phyloP scores from a whole-genome alignment of 2,113 vertebrate genomes.

The Barnardius zonarius region DNA sequence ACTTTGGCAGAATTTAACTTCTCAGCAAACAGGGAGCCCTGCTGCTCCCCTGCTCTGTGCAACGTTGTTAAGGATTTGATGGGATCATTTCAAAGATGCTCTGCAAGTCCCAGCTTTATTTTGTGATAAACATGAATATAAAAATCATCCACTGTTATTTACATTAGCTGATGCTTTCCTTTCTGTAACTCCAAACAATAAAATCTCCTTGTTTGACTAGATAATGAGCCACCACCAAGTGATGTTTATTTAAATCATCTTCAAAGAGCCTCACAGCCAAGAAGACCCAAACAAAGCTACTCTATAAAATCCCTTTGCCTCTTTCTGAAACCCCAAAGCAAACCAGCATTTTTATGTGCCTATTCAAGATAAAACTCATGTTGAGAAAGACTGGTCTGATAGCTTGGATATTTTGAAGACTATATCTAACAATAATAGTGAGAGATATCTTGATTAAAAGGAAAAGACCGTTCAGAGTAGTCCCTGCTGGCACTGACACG shows the following conservation, averaged over 20 bases:
- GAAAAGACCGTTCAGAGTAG: background rate
- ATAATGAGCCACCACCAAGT: slow-evolving; percentile 34
- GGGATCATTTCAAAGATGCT: background rate
- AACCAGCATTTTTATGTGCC: background rate
- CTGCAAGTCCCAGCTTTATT: background rate
- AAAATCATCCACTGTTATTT: background rate
- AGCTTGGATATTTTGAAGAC: background rate
- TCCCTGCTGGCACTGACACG: background rate
- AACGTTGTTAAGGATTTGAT: background rate
- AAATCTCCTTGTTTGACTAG: slow-evolving; percentile 1
- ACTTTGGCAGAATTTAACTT: background rate
- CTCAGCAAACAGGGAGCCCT: background rate
- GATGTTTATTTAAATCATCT: background rate
- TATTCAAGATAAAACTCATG: slow-evolving; percentile 20
- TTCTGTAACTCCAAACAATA: background rate
- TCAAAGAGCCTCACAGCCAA: background rate
- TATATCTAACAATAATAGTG: background rate
- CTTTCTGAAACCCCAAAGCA: slow-evolving; percentile 46
- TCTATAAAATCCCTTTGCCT: background rate
- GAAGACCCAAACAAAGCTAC: background rate
- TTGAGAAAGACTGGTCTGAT: background rate
- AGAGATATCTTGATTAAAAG: slow-evolving; percentile 3
- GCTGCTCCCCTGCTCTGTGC: fast-evolving
- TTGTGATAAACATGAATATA: background rate
- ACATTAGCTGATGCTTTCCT: background rate